Evolutionary conservation across 2,113 vertebrate species (phyloP).

Genomic region (Rhipidura dahli): DNA sequence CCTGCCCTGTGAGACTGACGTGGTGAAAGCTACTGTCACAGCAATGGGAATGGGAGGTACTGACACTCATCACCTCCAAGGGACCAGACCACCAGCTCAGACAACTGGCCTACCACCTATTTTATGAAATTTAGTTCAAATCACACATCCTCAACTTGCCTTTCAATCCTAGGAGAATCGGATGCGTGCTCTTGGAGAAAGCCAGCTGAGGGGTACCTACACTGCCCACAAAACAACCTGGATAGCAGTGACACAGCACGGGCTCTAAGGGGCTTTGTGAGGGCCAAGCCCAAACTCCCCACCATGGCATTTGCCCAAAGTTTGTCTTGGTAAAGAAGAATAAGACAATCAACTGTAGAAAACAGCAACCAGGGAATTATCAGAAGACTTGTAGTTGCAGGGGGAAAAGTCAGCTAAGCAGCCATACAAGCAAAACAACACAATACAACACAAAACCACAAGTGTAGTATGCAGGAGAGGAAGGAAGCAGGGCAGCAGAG

Average conservation of each 20-base stretch:
- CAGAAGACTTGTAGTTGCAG: background rate
- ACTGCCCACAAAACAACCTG: background rate
- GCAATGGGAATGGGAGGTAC: background rate
- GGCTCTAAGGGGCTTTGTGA: rapidly evolving
- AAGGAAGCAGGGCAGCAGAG: background rate
- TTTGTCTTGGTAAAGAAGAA: background rate
- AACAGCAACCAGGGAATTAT: background rate
- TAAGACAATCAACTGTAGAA: background rate
- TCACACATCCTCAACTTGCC: background rate
- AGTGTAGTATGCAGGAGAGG: background rate
- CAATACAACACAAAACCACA: rapidly evolving
- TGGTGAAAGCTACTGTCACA: background rate
- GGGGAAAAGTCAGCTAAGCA: background rate
- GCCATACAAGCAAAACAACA: background rate
- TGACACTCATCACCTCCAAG: rapidly evolving
- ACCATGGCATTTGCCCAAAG: background rate
- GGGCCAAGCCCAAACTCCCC: background rate
- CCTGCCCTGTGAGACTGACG: rapidly evolving
- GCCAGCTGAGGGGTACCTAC: background rate
- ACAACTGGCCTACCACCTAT: background rate
- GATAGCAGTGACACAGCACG: rapidly evolving
- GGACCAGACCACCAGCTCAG: background rate
- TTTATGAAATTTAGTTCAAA: background rate
- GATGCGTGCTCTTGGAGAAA: background rate
- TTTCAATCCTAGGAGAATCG: background rate